Percentiles rank a stretch among this genome's conserved stretches.
Evolutionary conservation across 2,888 invertebrate species (phyloP).

Genomic region (Noctua janthe): DNA sequence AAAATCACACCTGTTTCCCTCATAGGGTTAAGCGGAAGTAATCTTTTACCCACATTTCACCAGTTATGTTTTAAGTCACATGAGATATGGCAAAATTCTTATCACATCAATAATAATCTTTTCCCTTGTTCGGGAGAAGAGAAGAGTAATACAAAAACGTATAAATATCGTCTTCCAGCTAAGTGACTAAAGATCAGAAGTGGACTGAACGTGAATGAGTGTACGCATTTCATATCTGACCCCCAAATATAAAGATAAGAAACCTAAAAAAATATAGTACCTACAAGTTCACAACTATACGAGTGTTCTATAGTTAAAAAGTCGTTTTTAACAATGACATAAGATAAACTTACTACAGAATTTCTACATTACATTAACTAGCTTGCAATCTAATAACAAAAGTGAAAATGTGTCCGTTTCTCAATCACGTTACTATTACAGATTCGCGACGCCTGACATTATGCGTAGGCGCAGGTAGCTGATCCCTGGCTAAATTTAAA

Average conservation of each 20-base stretch:
- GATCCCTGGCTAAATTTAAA: slow-evolving; percentile 30
- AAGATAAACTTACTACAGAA: not conserved
- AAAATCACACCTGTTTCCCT: not conserved
- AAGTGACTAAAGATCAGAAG: too few relatives aligned
- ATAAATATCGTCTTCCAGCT: too few relatives aligned
- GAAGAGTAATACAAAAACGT: too few relatives aligned
- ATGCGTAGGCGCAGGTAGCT: slow-evolving; percentile 29
- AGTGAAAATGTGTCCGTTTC: slow-evolving; percentile 59
- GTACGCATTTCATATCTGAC: not conserved
- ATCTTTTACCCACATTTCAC: not conserved
- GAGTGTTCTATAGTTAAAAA: not conserved
- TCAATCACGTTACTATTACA: slow-evolving; percentile 50
- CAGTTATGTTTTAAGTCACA: not conserved
- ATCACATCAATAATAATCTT: too few relatives aligned
- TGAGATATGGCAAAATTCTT: not conserved
- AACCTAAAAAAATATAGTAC: too few relatives aligned
- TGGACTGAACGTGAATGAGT: not conserved
- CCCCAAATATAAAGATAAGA: too few relatives aligned
- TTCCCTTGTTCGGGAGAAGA: too few relatives aligned
- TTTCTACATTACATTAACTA: slow-evolving; percentile 12
- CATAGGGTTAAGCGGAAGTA: not conserved
- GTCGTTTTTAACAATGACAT: not conserved
- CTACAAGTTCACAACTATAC: not conserved
- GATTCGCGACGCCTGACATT: slow-evolving; percentile 58
- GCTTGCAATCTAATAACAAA: slow-evolving; percentile 37